A percentile compares a stretch with the other conserved stretches of the same genome.
phyloP scores from a whole-genome alignment of 2,888 invertebrate genomes.

The Bembecia ichneumoniformis region DNA sequence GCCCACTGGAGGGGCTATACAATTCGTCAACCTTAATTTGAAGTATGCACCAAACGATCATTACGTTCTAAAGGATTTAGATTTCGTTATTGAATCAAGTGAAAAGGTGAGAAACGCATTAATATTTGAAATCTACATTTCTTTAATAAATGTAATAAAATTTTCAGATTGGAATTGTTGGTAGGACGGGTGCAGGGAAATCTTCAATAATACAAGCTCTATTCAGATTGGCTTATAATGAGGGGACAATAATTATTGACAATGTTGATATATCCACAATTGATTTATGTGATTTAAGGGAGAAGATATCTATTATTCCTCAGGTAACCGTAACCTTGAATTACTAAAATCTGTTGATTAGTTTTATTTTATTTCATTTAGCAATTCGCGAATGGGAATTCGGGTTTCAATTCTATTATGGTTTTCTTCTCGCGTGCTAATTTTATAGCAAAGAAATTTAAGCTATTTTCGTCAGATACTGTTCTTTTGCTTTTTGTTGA shows the following conservation, averaged over 20 bases:
- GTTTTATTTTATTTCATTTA: too few species aligned
- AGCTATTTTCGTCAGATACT: too few species aligned
- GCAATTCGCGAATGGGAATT: too few species aligned
- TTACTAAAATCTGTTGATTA: neutral
- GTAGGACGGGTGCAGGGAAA: conserved; percentile 78
- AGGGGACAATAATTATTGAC: conserved; percentile 80
- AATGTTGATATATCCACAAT: conserved; percentile 73
- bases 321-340: conserved; percentile 41
- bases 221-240: conserved; percentile 75
- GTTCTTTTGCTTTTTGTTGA: too few species aligned
- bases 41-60: conserved; percentile 66
- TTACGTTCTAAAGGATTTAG: conserved; percentile 68
- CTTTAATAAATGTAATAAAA: neutral
- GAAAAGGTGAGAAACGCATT: conserved; percentile 52
- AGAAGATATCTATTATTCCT: conserved; percentile 76
- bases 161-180: conserved; percentile 75
- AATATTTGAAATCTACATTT: neutral
- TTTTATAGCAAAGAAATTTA: too few species aligned
- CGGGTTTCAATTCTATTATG: too few species aligned
- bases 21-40: conserved; percentile 60
- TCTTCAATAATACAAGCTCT: conserved; percentile 79
- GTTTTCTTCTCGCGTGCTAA: too few species aligned
- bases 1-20: conserved; percentile 66
- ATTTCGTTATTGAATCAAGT: conserved; percentile 53
- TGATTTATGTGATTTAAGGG: conserved; percentile 72